Conservation (phyloP, 1,140 invertebrate genomes). For the Zaprionus africanus region DNA sequence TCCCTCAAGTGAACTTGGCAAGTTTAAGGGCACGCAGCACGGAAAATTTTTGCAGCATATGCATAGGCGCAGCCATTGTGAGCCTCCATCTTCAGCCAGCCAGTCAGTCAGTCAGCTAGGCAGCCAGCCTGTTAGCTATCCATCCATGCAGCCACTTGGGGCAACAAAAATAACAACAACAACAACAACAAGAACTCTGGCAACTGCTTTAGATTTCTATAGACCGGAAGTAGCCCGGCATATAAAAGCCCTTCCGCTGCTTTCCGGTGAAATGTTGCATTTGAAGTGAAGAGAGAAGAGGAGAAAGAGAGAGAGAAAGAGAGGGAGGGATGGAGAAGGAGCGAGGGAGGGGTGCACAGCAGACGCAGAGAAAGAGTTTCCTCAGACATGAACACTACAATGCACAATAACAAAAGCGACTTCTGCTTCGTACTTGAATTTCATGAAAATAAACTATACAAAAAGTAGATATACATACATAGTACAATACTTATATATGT, state of each 20-base stretch:
- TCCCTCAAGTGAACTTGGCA: constrained; percentile 46
- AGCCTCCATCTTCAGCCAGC: constrained; percentile 1
- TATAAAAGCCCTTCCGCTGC: constrained; percentile 77
- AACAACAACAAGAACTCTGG: constrained; percentile 28
- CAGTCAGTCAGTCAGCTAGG: constrained; percentile 32
- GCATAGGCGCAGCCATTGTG: constrained; percentile 68
- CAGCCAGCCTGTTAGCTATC: constrained; percentile 17
- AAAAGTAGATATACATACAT: background rate
- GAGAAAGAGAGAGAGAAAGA: background rate
- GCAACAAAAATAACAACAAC: constrained; percentile 24
- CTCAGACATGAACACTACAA: constrained; percentile 65
- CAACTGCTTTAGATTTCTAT: constrained; percentile 64
- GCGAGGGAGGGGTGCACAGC: background rate
- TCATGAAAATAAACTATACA: constrained; percentile 43
- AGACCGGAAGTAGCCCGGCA: constrained; percentile 73
- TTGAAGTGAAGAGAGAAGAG: constrained; percentile 38
- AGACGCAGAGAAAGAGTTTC: constrained; percentile 31
- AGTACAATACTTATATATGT: no score
- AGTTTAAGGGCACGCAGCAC: constrained; percentile 62
- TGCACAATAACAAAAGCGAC: constrained; percentile 50
- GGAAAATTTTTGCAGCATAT: constrained; percentile 60
- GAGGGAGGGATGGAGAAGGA: background rate
- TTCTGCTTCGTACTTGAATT: constrained; percentile 41
- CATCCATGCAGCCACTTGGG: constrained; percentile 56
- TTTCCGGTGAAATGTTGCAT: constrained; percentile 80